Percentiles rank a stretch among this genome's conserved stretches.
Evolutionary conservation across 1,140 invertebrate genomes (phyloP).

Genomic region (Drosophila nigromelanica): DNA sequence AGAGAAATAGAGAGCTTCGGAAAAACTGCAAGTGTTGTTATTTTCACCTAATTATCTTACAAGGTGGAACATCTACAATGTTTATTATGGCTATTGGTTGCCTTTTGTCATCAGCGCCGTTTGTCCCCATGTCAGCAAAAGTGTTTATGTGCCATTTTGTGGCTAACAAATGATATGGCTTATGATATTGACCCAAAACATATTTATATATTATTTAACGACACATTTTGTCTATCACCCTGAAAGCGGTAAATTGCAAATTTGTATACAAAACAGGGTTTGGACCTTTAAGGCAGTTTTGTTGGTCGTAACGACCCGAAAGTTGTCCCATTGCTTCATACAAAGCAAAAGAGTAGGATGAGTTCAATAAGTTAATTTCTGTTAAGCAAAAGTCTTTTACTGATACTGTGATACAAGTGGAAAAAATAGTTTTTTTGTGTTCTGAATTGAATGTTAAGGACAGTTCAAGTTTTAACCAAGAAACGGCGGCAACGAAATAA

Average conservation of each 20-base stretch:
- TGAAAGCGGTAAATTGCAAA: conserved; percentile 58
- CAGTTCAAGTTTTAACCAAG: conserved; percentile 7
- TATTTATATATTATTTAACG: conserved; percentile 56
- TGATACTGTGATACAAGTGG: conserved; percentile 20
- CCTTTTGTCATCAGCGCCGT: conserved; percentile 38
- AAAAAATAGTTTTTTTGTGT: conserved; percentile 12
- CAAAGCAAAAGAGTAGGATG: background rate
- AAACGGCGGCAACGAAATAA: conserved; percentile 48
- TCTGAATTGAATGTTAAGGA: conserved; percentile 13
- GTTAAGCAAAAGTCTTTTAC: background rate
- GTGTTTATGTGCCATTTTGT: conserved; percentile 79
- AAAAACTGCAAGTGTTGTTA: conserved; percentile 71
- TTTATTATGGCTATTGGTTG: conserved; percentile 54
- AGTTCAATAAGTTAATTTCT: no score
- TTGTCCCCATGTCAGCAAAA: conserved; percentile 44
- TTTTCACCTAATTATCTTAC: conserved; percentile 34
- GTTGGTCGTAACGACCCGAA: background rate
- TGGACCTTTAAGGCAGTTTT: background rate
- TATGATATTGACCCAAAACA: conserved; percentile 79
- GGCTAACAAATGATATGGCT: conserved; percentile 78
- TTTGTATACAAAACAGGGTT: conserved; percentile 69
- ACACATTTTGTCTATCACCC: conserved; percentile 63
- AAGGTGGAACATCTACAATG: conserved; percentile 62
- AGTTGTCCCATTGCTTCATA: background rate
- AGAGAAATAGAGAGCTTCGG: background rate